phyloP scores from a whole-genome alignment of 2,797 vertebrate genomes.

The Sardinella longiceps region DNA sequence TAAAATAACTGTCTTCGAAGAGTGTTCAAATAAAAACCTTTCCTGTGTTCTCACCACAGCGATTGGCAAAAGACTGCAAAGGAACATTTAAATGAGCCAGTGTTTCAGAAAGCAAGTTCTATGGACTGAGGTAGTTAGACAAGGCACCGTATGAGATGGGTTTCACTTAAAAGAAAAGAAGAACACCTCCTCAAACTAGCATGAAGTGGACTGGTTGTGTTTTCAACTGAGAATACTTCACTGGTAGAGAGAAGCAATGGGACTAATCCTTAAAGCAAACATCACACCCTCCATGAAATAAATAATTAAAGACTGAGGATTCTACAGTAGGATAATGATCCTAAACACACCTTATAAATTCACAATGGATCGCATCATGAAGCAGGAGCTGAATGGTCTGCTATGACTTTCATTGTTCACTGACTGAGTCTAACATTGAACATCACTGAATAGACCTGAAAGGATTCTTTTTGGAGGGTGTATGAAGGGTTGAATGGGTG shows the following conservation, averaged over 20 bases:
- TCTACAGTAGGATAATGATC: neutral
- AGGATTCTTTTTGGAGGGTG: neutral
- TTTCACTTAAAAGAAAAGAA: too few relatives aligned
- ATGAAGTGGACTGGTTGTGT: neutral
- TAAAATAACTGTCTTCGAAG: too few relatives aligned
- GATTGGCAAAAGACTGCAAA: too few relatives aligned
- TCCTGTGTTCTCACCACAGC: too few relatives aligned
- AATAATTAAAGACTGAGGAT: too few relatives aligned
- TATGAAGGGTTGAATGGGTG: neutral
- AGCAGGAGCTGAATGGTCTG: neutral
- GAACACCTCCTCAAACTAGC: too few relatives aligned
- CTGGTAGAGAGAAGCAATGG: neutral
- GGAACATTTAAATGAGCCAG: too few relatives aligned
- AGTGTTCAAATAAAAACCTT: too few relatives aligned
- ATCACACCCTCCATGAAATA: neutral
- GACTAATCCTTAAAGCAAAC: neutral
- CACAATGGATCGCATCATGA: neutral
- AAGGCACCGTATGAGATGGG: too few relatives aligned
- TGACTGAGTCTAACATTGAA: too few relatives aligned
- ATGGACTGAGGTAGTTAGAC: neutral
- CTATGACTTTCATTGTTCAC: neutral
- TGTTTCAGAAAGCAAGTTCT: too few relatives aligned
- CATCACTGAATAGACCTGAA: too few relatives aligned
- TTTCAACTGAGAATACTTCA: neutral
- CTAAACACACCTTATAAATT: neutral